Base-by-base conservation (phyloP, 2,888 invertebrate genomes). In the Aphrophora alni region DNA sequence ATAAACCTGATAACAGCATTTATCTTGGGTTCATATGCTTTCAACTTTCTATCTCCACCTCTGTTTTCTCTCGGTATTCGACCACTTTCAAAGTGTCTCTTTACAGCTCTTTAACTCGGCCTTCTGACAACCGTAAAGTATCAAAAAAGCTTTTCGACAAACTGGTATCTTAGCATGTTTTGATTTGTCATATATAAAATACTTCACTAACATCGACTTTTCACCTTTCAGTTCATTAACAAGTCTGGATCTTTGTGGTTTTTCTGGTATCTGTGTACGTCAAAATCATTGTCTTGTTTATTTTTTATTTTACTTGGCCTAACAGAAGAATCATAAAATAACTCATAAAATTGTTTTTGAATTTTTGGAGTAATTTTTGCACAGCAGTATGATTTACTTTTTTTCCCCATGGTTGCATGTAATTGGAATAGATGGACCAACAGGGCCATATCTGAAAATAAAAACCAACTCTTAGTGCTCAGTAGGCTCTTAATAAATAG, bases 241-340 rank as follows among this genome's bases (percentile, higher is more conserved):
- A 70, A 21, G 70, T 70, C 70, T 70, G 7, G 70, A 14, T 7
- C 70, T 1, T 70, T 70, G 1, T 3, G 70, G 70, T 70, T 70
- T 70, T 7, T 3, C 70, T n/a, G 70, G 70, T 21, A 4, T 70
- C 70, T 70, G 70, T 70, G 7, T 70, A 25, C 76, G 17, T 76
- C 59, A 76, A 76, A 76, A 76, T 76, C n/a, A 68, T 44, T 8
- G 59, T 76, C 76, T 17, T 76, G 76, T n/a, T 59, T 76, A 3
- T 21, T 59, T 25, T 76, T 76, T 4, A 51, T 76, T 25, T 51
- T 27, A 14, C 26, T 76, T 12, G 70, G 70, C 70, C 70, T 70
- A 27, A 70, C 70, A 3, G 70, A 70, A 21, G 70, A 3, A 24
- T 70, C 70, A 24, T 21, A 70, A 70, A 70, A 70, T 70, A 70